phyloP scores from a whole-genome alignment of 2,113 vertebrate genomes.

The Myodes glareolus region DNA sequence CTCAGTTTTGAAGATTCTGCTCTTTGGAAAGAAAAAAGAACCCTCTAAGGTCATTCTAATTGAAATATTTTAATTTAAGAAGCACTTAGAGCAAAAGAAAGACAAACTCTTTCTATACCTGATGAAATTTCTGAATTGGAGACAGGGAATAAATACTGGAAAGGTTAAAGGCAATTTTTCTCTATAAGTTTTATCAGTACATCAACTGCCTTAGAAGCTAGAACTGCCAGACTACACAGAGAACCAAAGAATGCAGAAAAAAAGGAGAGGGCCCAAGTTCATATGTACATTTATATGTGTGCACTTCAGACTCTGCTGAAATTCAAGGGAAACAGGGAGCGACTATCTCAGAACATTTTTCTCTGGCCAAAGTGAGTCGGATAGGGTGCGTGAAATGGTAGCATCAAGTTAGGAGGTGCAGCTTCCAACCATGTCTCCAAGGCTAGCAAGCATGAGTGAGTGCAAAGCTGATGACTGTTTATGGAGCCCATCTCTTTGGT shows the following conservation, averaged over 20 bases:
- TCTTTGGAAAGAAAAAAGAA: neutral
- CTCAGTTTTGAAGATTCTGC: constrained; percentile 44
- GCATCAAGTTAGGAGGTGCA: neutral
- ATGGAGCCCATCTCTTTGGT: neutral
- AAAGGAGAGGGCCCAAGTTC: neutral
- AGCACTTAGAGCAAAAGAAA: constrained; percentile 28
- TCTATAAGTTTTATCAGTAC: neutral
- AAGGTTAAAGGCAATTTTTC: constrained; percentile 52
- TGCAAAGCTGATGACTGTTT: neutral
- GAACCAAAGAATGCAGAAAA: neutral
- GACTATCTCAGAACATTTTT: fast-evolving
- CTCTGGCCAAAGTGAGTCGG: neutral
- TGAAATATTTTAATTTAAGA: constrained; percentile 61
- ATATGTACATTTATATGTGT: fast-evolving
- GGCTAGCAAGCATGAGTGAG: neutral
- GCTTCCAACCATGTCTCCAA: no score
- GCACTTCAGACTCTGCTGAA: fast-evolving
- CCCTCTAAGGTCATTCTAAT: constrained; percentile 56
- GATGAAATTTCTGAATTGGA: neutral
- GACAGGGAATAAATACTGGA: neutral
- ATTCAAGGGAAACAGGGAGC: neutral
- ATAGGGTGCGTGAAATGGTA: neutral
- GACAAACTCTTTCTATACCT: neutral
- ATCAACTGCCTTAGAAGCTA: neutral
- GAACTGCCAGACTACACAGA: neutral